These are phyloP conservation scores for Limnothrissa miodon DNA, from an alignment of 2,113 vertebrate species.

Conservation along the genomic window DNA sequence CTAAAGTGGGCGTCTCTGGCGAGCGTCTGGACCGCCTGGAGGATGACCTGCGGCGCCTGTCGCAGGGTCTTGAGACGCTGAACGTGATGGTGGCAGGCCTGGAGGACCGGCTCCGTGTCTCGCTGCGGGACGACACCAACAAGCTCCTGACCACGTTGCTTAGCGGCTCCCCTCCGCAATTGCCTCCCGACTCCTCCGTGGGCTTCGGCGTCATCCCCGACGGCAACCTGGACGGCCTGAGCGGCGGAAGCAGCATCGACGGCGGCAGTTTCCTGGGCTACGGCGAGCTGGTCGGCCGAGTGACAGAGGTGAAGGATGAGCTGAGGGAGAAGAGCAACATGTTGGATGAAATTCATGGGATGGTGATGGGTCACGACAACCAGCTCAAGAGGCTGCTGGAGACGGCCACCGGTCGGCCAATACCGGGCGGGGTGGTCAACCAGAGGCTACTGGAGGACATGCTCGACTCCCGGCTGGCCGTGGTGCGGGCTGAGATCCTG, in stretches of 20 bases:
- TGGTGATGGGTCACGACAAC: constrained; percentile 90
- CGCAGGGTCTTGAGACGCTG: constrained; percentile 81
- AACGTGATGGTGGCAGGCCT: constrained; percentile 77
- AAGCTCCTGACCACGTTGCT: constrained; percentile 81
- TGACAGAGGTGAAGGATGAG: constrained; percentile 87
- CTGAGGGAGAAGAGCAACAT: constrained; percentile 83
- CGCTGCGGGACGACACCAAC: constrained; percentile 82
- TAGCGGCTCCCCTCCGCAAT: constrained; percentile 59
- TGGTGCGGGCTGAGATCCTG: constrained; percentile 80
- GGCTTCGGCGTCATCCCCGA: constrained; percentile 84
- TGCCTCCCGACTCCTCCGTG: constrained; percentile 63
- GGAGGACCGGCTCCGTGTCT: constrained; percentile 80
- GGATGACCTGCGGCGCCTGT: constrained; percentile 82
- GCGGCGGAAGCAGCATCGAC: constrained; percentile 61
- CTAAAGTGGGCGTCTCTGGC: constrained; percentile 73
- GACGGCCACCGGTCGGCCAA: constrained; percentile 65
- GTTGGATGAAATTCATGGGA: constrained; percentile 85
- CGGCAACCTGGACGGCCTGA: constrained; percentile 73
- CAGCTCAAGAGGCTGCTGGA: constrained; percentile 87
- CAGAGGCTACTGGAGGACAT: constrained; percentile 78
- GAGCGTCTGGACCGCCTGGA: constrained; percentile 89
- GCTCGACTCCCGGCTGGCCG: constrained; percentile 76
- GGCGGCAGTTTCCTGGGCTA: constrained; percentile 61
- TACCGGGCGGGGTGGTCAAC: constrained; percentile 71
- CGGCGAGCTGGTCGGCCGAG: constrained; percentile 82